Evolutionary conservation across 1,140 invertebrate genomes (phyloP).

Genomic region (Drosophila parvula): DNA sequence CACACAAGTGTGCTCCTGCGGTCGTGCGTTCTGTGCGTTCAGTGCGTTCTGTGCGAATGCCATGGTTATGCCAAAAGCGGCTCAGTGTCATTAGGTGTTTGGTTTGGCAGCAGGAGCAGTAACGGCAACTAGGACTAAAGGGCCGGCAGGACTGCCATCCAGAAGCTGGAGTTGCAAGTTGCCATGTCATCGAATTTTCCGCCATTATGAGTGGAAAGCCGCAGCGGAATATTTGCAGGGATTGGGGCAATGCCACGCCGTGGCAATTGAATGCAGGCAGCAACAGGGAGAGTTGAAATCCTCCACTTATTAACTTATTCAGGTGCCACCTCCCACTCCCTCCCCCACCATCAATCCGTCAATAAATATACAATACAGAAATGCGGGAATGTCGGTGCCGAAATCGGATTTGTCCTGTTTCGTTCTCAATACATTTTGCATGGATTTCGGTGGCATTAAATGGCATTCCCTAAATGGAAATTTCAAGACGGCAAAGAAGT

Average conservation of each 20-base stretch:
- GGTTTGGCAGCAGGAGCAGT: conserved; percentile 9
- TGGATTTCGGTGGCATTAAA: conserved; percentile 16
- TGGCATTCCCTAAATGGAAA: background rate
- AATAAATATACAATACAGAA: conserved; percentile 23
- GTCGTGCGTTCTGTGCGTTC: background rate
- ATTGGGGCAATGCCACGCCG: background rate
- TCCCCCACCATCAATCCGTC: conserved; percentile 12
- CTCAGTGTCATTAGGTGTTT: conserved; percentile 51
- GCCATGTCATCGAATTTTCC: conserved; percentile 57
- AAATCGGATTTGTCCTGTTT: conserved; percentile 30
- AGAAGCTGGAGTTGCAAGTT: conserved; percentile 17
- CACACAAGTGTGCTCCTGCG: background rate
- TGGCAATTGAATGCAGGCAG: conserved; percentile 19
- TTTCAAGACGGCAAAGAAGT: background rate
- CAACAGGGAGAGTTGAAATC: background rate
- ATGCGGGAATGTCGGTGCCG: background rate
- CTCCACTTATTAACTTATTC: conserved; percentile 33
- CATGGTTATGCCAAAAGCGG: conserved; percentile 35
- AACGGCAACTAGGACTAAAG: background rate
- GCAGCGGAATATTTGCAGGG: conserved; percentile 27
- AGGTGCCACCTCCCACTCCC: too few species aligned
- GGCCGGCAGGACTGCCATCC: background rate
- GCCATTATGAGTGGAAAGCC: conserved; percentile 36
- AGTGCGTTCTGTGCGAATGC: conserved; percentile 9
- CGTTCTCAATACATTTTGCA: background rate